Conservation (phyloP, 2,113 vertebrate genomes). For the Sinocyclocheilus anshuiensis region DNA sequence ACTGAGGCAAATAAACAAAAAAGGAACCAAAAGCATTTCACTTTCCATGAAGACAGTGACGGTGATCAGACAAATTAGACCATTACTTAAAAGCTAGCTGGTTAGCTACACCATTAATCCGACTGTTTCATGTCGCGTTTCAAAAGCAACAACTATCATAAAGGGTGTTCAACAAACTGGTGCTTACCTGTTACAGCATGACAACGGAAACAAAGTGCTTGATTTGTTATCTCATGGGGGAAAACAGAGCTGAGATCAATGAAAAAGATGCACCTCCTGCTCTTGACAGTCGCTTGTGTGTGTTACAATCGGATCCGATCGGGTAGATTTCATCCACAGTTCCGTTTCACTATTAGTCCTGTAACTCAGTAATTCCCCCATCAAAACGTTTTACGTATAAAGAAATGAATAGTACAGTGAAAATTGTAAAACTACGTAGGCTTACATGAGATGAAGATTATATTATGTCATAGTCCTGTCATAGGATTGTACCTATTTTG, state of each 20-base stretch:
- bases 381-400: too few species aligned
- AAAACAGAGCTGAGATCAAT: constrained; percentile 59
- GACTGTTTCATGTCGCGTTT: not conserved
- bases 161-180: not conserved
- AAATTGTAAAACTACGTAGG: too few species aligned
- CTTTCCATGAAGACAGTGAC: not conserved
- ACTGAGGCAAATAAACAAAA: not conserved
- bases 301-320: constrained; percentile 57
- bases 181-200: constrained; percentile 56
- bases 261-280: constrained; percentile 74
- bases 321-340: constrained; percentile 44
- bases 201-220: constrained; percentile 27
- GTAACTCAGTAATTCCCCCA: not conserved
- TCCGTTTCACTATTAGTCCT: constrained; percentile 47
- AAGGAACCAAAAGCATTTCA: not conserved
- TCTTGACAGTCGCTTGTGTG: constrained; percentile 68
- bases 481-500: too few species aligned
- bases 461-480: too few species aligned
- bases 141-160: not conserved
- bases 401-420: too few species aligned
- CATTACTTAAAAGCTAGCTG: not conserved
- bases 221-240: constrained; percentile 1
- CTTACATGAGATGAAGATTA: too few species aligned
- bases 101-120: constrained; percentile 9
- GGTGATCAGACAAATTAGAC: not conserved